Base-by-base conservation (phyloP, 1,140 invertebrate species). In the Zelostemma sp. region DNA sequence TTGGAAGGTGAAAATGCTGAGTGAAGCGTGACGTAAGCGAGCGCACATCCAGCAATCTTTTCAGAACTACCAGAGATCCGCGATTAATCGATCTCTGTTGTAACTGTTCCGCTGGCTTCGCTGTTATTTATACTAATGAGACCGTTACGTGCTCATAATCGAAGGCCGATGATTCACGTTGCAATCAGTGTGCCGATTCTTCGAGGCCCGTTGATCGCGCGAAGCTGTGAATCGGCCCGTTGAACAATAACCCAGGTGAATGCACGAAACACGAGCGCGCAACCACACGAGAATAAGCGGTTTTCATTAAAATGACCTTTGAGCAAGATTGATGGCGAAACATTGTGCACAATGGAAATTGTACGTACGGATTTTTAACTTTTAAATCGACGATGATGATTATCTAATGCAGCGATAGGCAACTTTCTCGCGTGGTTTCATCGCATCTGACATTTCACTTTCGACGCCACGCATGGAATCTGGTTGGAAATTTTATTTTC, bases 71-170 rank as follows among this genome's bases (percentile, higher is more conserved):
- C 17, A 8, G 21, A 25, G 21, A 25, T 25, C 8, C 21, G 21
- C 41, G 41, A 17, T 45, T 45, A 16, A 12, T 14, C 15, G 41
- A 45, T 45, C 15, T 45, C 41, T 9, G 16, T 45, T 45, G 9
- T 15, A 45, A 16, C 41, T 9, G 8, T 25, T 25, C 21, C 21
- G 21, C 21, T 25, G 21, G 21, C 21, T 4, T 25, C 8, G 41
- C 41, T 9, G 41, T 45, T 45, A 45, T 45, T 45, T 16, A 45
- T 45, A 45, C 41, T 45, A 45, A 45, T 45, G 41, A 16, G 41
- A 8, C 21, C 8, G 21, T 25, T 25, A 15, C 18, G 45, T n/a
- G 19, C 1, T 21, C 11, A 19, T 14, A n/a, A 47, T 47, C 16
- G 45, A 21, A 19, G 6, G 18, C 19, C 17, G 45, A 21, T 47